Base-by-base conservation (phyloP, 2,888 invertebrate species). In the Hirtodrosophila cameraria region DNA sequence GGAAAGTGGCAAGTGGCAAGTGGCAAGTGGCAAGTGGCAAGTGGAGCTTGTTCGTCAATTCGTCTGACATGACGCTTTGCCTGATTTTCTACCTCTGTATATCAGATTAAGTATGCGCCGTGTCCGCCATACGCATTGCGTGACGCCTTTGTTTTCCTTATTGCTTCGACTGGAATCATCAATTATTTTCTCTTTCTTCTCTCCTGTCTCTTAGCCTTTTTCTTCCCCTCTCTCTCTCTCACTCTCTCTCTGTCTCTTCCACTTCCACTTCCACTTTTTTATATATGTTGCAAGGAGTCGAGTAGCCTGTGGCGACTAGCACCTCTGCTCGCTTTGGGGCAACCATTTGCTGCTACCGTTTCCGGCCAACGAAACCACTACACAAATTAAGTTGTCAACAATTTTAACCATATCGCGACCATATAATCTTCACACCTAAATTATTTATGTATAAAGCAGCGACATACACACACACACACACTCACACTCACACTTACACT, bases 381-480 rank as follows among this genome's bases (percentile, higher is more conserved):
- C 60, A 70, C 87, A 84, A 84, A 84, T 84, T 84, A 84, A 87
- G 86, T 87, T 84, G 83, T 87, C 87, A 84, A 83, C 83, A 87
- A 85, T 82, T 83, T 76, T 69, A 71, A 79, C 66, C 83, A 69
- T 84, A 84, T 84, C 83, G 87, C 79, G 66, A 66, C 79, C 64
- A 73, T 75, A 76, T 76, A 87, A 84, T 87, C 83, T 84, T 87
- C 83, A 76, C 83, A 77, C 83, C 86, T 84, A 79, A 84, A 84
- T 84, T 82, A 84, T 87, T 79, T 86, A 85, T 72, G 78, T 67
- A 57, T 74, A 83, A 85, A 66, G 58, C 57, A 49, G 46, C 39
- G 36, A 33, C 53, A 11, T 50, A 55, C 43, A 52, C 25, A 39
- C 43, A 59, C 52, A 59, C 48, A 39, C 20, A 43, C 55, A 59